Evolutionary conservation across 1,140 invertebrate species (phyloP).

Genomic region (Cyrtorhinus lividipennis): DNA sequence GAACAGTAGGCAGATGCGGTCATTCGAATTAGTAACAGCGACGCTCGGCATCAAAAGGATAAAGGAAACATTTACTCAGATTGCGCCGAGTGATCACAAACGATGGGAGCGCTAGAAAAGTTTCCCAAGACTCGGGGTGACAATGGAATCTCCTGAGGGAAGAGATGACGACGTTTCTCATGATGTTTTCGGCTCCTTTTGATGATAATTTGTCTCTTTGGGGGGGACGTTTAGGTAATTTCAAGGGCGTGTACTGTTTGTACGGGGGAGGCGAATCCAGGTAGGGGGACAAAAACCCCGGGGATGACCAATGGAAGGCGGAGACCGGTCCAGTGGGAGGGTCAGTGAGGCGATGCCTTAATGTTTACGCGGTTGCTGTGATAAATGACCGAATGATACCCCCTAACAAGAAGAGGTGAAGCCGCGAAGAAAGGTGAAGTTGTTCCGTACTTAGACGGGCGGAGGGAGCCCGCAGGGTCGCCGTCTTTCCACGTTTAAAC

Average conservation of each 20-base stretch:
- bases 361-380: slow-evolving; percentile 6
- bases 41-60: too few species aligned
- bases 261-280: background rate
- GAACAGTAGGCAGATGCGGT: too few species aligned
- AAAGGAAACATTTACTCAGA: too few species aligned
- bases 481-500: too few species aligned
- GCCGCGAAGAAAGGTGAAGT: background rate
- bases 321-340: too few species aligned
- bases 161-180: background rate
- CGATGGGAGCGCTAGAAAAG: too few species aligned
- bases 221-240: background rate
- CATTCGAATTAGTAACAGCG: too few species aligned
- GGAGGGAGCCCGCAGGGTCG: too few species aligned
- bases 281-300: background rate
- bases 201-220: slow-evolving; percentile 2
- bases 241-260: slow-evolving; percentile 6
- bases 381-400: background rate
- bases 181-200: slow-evolving; percentile 3
- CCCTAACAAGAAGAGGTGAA: slow-evolving; percentile 2
- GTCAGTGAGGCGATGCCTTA: background rate
- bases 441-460: too few species aligned
- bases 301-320: background rate
- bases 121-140: background rate
- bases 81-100: too few species aligned
- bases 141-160: background rate